Conservation (phyloP, 92 coral and sea anemone species). For the Blastomussa wellsi region DNA sequence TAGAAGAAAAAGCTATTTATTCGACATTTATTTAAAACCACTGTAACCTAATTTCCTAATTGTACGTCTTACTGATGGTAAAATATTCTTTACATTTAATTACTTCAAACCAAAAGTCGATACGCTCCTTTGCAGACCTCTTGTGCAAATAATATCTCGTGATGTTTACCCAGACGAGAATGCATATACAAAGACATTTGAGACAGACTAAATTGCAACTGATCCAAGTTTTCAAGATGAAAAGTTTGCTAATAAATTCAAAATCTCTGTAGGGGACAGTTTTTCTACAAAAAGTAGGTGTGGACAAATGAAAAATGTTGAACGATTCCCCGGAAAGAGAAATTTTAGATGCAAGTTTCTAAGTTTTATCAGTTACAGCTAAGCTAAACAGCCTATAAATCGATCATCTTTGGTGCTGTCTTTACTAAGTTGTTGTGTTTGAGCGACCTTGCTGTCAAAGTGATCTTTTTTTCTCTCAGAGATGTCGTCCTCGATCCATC, state of each 20-base stretch:
- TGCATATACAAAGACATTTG: not conserved
- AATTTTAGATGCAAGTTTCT: not conserved
- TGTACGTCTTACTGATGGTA: not conserved
- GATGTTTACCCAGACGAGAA: conserved; percentile 22
- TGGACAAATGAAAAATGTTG: conserved; percentile 15
- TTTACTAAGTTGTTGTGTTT: not conserved
- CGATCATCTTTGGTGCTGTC: not conserved
- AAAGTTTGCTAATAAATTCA: conserved; percentile 51
- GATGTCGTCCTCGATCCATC: conserved; percentile 18
- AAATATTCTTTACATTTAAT: not conserved
- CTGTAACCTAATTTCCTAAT: not conserved
- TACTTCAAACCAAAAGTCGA: not conserved
- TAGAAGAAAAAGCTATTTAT: not conserved
- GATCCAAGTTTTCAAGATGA: conserved; percentile 27
- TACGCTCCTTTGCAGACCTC: not conserved
- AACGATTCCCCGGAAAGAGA: conserved; percentile 13
- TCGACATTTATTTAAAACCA: not conserved
- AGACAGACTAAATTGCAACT: conserved; percentile 7
- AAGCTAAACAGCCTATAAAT: not conserved
- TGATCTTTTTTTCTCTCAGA: conserved; percentile 18
- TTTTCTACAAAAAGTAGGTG: conserved; percentile 6
- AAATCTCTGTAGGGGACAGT: conserved; percentile 62
- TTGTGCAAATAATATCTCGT: conserved; percentile 22
- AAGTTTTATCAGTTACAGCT: not conserved
- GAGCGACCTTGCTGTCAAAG: not conserved